phyloP scores from a whole-genome alignment of 2,113 vertebrate genomes.

The Cyanistes caeruleus region DNA sequence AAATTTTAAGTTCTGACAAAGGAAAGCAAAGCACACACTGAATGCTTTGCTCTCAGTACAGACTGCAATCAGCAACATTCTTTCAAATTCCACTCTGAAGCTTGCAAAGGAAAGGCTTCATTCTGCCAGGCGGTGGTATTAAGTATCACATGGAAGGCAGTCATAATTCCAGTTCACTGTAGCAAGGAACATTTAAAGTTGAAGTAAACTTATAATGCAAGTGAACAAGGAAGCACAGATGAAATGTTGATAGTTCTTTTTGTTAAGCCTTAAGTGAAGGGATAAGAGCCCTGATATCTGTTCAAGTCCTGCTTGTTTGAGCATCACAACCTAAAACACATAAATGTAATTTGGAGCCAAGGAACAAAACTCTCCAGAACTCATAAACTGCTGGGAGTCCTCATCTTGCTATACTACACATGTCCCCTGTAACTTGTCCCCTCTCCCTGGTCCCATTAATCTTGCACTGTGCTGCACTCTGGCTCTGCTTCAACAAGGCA shows the following conservation, averaged over 20 bases:
- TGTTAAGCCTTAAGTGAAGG: background rate
- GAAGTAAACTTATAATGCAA: background rate
- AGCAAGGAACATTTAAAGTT: constrained; percentile 14
- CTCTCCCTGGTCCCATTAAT: background rate
- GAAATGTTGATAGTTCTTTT: background rate
- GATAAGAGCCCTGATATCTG: background rate
- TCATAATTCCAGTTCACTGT: constrained; percentile 18
- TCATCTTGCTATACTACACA: background rate
- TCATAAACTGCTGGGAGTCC: background rate
- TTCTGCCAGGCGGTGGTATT: constrained; percentile 11
- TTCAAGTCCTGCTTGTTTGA: background rate
- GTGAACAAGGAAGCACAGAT: background rate
- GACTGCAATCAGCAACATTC: constrained; percentile 22
- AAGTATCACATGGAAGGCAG: background rate
- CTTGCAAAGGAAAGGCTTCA: constrained; percentile 7
- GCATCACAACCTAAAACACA: background rate
- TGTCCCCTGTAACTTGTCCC: background rate
- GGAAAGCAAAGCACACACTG: background rate
- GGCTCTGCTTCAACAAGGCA: background rate
- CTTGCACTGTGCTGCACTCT: background rate
- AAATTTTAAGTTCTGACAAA: background rate
- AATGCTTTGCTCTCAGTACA: background rate
- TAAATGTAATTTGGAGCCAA: background rate
- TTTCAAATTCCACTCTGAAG: background rate
- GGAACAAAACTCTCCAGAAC: background rate